Evolutionary conservation across 2,797 vertebrate genomes (phyloP).

Genomic region (Streptopelia turtur): DNA sequence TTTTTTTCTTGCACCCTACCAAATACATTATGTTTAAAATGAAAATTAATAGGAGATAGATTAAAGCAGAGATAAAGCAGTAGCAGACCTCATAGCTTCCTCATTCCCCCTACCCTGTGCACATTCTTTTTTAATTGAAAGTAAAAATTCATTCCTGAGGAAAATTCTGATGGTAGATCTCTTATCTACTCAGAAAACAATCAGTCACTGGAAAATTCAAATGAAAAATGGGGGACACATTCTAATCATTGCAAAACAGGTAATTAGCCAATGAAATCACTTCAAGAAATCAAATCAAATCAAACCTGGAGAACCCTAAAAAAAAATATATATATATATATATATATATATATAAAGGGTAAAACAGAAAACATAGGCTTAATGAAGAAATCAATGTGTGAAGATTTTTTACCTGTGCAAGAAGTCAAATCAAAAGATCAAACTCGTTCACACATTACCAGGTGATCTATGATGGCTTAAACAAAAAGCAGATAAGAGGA

Average conservation of each 20-base stretch:
- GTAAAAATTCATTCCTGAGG: not conserved
- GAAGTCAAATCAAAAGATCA: not conserved
- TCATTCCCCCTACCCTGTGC: rapidly evolving
- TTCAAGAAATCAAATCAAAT: not conserved
- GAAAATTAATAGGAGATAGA: not conserved
- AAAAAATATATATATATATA: too few relatives aligned
- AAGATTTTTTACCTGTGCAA: not conserved
- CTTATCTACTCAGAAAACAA: not conserved
- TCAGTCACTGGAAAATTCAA: not conserved
- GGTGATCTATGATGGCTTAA: not conserved
- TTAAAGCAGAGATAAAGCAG: not conserved
- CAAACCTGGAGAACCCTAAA: not conserved
- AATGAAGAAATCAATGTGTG: not conserved
- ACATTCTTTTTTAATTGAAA: not conserved
- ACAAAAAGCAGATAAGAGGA: not conserved
- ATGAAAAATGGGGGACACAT: not conserved
- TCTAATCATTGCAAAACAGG: not conserved
- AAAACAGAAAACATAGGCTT: not conserved
- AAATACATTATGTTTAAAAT: not conserved
- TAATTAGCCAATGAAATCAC: not conserved
- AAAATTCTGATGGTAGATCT: not conserved
- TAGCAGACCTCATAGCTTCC: not conserved
- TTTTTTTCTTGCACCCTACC: not conserved
- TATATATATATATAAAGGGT: too few relatives aligned
- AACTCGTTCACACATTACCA: not conserved